Evolutionary conservation across 2,888 invertebrate species (phyloP).

Genomic region (Hololepta plana): DNA sequence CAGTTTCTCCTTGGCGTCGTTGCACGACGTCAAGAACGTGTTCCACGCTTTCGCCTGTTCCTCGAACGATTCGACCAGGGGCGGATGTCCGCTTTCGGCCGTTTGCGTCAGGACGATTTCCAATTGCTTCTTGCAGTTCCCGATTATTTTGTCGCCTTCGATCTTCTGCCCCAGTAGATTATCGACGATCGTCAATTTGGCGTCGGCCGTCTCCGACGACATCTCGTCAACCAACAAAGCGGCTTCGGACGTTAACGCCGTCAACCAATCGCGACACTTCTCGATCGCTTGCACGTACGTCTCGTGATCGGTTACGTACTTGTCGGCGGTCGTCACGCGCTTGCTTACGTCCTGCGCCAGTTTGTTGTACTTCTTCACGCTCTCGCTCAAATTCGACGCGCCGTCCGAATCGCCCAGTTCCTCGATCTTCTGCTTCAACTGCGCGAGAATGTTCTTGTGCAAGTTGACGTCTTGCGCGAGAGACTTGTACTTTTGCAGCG

Average conservation of each 20-base stretch:
- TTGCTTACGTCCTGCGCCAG: constrained; percentile 48
- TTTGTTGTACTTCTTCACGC: constrained; percentile 52
- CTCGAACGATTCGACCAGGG: constrained; percentile 52
- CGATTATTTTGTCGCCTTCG: constrained; percentile 54
- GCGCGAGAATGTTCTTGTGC: constrained; percentile 69
- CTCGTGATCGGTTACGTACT: constrained; percentile 65
- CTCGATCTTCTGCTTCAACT: constrained; percentile 66
- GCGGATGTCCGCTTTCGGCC: constrained; percentile 55
- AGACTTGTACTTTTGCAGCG: constrained; percentile 62
- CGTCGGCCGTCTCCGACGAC: constrained; percentile 59
- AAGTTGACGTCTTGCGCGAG: constrained; percentile 72
- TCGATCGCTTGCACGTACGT: constrained; percentile 65
- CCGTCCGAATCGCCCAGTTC: constrained; percentile 65
- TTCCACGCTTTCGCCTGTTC: constrained; percentile 59
- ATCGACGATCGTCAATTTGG: constrained; percentile 54
- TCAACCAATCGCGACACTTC: constrained; percentile 66
- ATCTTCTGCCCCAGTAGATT: constrained; percentile 54
- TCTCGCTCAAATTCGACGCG: constrained; percentile 51
- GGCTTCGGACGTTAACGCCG: constrained; percentile 61
- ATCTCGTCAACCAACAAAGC: constrained; percentile 60
- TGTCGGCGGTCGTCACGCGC: constrained; percentile 46
- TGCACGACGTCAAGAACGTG: constrained; percentile 52
- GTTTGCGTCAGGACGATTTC: constrained; percentile 60
- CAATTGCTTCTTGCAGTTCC: constrained; percentile 49
- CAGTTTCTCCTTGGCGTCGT: constrained; percentile 50